Conservation (phyloP, 2,888 invertebrate species). For the Sphaerophoria taeniata region DNA sequence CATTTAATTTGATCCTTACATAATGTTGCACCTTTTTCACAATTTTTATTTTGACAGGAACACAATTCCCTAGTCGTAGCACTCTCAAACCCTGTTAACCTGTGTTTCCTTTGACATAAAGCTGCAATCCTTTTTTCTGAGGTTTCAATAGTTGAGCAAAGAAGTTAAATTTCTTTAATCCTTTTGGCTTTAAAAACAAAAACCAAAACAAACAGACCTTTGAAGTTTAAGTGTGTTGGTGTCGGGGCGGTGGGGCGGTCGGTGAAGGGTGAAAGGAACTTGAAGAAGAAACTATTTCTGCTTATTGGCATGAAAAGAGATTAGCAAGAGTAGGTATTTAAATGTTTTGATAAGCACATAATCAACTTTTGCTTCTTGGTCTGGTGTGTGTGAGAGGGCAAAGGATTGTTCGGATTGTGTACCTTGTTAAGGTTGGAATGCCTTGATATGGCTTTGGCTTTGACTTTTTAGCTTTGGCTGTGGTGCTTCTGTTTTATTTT, state of each 20-base stretch:
- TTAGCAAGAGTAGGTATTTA: conserved; percentile 61
- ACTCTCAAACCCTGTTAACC: background rate
- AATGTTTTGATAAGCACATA: conserved; percentile 74
- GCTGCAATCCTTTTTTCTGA: background rate
- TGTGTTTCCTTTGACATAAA: background rate
- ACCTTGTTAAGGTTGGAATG: background rate
- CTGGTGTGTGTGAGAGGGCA: background rate
- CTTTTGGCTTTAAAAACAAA: conserved; percentile 12
- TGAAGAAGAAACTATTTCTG: conserved; percentile 59
- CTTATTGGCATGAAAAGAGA: conserved; percentile 67
- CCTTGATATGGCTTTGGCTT: conserved; percentile 12
- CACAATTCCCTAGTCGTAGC: too few species aligned
- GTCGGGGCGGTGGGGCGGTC: background rate
- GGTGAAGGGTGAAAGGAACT: background rate
- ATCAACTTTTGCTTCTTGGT: conserved; percentile 60
- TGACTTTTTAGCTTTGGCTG: conserved; percentile 3
- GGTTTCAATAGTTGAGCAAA: conserved; percentile 5
- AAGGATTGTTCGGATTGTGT: conserved; percentile 5
- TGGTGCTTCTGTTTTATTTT: conserved; percentile 2
- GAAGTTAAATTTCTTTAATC: conserved; percentile 34
- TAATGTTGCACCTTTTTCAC: conserved; percentile 29
- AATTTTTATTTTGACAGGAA: background rate
- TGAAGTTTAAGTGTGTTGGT: too few species aligned
- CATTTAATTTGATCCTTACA: conserved; percentile 68
- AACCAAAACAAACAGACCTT: background rate